Evolutionary conservation across 2,113 vertebrate species (phyloP).

Genomic region (Chlamydotis undulata): DNA sequence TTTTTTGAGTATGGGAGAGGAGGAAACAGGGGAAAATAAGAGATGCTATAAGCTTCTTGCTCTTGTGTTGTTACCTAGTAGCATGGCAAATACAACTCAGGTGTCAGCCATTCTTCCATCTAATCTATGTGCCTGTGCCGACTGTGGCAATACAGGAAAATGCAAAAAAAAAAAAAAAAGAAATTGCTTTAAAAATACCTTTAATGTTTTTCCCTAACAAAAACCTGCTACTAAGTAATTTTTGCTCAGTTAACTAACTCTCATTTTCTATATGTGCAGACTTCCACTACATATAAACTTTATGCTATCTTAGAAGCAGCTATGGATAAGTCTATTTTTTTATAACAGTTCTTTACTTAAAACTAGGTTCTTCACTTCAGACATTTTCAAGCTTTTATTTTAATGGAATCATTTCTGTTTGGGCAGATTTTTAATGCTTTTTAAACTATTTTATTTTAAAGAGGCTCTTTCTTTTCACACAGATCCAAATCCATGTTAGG

Average conservation of each 20-base stretch:
- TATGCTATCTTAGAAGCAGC: not conserved
- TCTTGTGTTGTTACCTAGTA: not conserved
- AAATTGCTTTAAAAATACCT: not conserved
- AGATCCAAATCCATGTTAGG: not conserved
- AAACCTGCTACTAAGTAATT: not conserved
- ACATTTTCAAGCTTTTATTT: not conserved
- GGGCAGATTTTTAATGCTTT: not conserved
- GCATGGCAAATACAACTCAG: not conserved
- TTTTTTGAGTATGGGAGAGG: not conserved
- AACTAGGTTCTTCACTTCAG: not conserved
- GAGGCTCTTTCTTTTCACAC: not conserved
- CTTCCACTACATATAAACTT: not conserved
- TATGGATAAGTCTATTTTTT: not conserved
- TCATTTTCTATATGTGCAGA: not conserved
- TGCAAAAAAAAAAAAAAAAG: too few relatives aligned
- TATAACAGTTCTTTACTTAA: not conserved
- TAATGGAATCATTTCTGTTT: not conserved
- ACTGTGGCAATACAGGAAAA: not conserved
- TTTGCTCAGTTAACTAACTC: not conserved
- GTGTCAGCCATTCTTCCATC: not conserved
- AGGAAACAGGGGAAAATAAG: not conserved
- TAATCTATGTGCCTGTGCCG: not conserved
- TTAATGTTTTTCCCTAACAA: not conserved
- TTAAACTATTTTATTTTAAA: not conserved
- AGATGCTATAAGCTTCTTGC: not conserved